Base-by-base conservation (phyloP, 2,113 vertebrate genomes). In the Talpa occidentalis region DNA sequence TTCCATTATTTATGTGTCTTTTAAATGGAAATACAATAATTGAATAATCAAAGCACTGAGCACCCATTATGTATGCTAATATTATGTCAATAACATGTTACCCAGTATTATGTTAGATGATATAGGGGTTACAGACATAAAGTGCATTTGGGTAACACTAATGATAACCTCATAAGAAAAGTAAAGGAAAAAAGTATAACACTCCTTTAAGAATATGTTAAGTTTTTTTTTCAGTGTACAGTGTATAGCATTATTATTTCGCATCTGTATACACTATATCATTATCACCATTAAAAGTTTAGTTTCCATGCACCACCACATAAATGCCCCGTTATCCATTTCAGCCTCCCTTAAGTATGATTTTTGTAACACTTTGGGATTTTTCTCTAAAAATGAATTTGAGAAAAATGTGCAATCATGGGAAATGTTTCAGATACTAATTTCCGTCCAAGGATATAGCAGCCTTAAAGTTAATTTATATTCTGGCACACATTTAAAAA, bases 391-490 rank as follows among this genome's bases (percentile, higher is more conserved):
- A 37, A 94, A 60, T 42, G 3, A 32, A 64, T 81, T 88, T 81
- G 80, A 88, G 44, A 81, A 88, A 56, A 56, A 72, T 54, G n/a
- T 72, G 54, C 28, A 90, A 35, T 72, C 6, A 64, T 37, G 14
- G 32, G 26, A 92, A 88, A 78, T 54, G 24, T 32, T 35, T 82
- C 49, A 30, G 44, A 7, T 92, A 69, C n/a, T 56, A 88, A 83
- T 77, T 67, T 78, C 81, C 59, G 66, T 74, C 79, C 91, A 49
- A 49, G 64, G 87, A 87, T 94, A 11, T 30, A 37, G 22, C 32
- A 70, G 30, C 10, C 54, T 89, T 90, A 85, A 86, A 93, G 73
- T 59, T 81, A 87, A 91, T 69, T 42, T 47, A 88, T 59, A 88
- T 35, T 52, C 64, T 78, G 7, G 10, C 72, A 44, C 44, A 66